Evolutionary conservation across 2,888 invertebrate genomes (phyloP).

Genomic region (Archaeoteleia sp.): DNA sequence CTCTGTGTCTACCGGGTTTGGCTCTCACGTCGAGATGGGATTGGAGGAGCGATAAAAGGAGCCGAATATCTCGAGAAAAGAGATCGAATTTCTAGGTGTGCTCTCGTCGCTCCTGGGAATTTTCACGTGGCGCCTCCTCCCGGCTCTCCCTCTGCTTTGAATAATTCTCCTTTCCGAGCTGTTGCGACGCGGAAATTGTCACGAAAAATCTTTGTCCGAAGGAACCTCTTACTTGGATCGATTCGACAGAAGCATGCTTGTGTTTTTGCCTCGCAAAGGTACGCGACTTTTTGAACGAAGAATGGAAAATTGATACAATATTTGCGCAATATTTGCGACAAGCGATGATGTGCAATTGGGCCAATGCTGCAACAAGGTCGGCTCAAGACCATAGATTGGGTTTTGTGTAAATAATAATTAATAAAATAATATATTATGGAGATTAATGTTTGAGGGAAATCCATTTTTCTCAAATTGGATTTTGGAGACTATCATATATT

Average conservation of each 20-base stretch:
- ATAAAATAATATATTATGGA: too few relatives aligned
- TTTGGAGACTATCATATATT: too few relatives aligned
- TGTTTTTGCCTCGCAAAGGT: too few relatives aligned
- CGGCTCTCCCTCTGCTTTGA: conserved; percentile 9
- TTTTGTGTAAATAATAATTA: too few relatives aligned
- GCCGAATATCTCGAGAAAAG: conserved; percentile 37
- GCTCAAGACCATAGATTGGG: too few relatives aligned
- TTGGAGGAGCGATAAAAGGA: conserved; percentile 35
- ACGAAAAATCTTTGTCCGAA: conserved; percentile 10
- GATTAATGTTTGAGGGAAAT: too few relatives aligned
- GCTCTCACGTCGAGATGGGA: conserved; percentile 23
- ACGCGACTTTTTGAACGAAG: too few relatives aligned
- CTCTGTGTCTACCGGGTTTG: conserved; percentile 7
- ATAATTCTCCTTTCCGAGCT: conserved; percentile 22
- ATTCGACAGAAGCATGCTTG: not conserved
- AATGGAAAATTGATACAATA: too few relatives aligned
- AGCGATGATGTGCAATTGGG: too few relatives aligned
- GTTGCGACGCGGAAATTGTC: conserved; percentile 19
- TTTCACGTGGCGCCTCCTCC: conserved; percentile 5
- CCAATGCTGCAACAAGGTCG: too few relatives aligned
- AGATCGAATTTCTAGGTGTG: conserved; percentile 39
- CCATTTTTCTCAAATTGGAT: too few relatives aligned
- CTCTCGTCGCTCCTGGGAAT: conserved; percentile 24
- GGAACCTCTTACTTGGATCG: conserved; percentile 8
- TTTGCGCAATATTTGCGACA: too few relatives aligned